Evolutionary conservation across 2,888 invertebrate species (phyloP).

Genomic region (Eurytoma californica): DNA sequence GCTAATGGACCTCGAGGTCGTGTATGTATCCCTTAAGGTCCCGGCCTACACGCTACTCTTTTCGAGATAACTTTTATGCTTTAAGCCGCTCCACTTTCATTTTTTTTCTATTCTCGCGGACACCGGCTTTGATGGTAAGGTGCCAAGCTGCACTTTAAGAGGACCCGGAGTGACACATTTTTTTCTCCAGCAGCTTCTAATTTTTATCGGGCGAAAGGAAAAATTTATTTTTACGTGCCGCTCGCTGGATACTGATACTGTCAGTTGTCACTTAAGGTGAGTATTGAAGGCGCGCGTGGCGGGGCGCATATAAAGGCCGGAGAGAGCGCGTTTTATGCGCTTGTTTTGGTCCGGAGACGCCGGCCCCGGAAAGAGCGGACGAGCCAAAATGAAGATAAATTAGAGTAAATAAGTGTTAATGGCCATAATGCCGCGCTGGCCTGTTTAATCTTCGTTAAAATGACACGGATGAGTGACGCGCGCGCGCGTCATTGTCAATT

Average conservation of each 20-base stretch:
- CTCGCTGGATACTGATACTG: too few species aligned
- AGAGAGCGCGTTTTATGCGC: constrained; percentile 35
- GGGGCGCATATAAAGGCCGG: neutral
- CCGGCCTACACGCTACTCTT: neutral
- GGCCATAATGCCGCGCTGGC: constrained; percentile 67
- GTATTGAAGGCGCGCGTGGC: constrained; percentile 38
- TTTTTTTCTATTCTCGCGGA: neutral
- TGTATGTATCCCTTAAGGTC: constrained; percentile 33
- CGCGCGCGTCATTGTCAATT: constrained; percentile 51
- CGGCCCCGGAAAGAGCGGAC: constrained; percentile 44
- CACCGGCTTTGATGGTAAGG: neutral
- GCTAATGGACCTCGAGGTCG: constrained; percentile 59
- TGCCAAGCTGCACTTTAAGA: too few species aligned
- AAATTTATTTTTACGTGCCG: neutral
- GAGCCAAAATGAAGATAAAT: constrained; percentile 69
- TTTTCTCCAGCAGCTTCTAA: neutral
- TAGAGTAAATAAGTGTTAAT: constrained; percentile 71
- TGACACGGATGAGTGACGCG: constrained; percentile 56
- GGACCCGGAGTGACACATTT: neutral
- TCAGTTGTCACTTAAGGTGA: neutral
- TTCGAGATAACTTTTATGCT: constrained; percentile 39
- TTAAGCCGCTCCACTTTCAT: constrained; percentile 9
- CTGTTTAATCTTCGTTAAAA: constrained; percentile 72
- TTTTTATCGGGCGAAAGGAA: neutral
- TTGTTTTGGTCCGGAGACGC: constrained; percentile 47